phyloP scores from a whole-genome alignment of 2,113 vertebrate species.

The Cathartes aura region DNA sequence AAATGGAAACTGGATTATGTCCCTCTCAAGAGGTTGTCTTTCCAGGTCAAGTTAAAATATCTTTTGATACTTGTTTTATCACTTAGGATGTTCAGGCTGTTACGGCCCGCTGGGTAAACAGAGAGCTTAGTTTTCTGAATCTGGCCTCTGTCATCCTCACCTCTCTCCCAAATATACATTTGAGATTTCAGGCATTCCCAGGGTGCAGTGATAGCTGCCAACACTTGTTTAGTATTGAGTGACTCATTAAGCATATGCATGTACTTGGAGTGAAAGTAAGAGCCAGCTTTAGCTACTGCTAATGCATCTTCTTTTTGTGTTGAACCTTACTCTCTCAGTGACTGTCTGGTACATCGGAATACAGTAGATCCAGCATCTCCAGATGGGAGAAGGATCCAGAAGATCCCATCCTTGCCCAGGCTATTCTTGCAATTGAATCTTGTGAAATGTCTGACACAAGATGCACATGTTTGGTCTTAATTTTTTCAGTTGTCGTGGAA shows the following conservation, averaged over 20 bases:
- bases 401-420: background rate
- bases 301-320: background rate
- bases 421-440: background rate
- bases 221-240: background rate
- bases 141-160: background rate
- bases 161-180: background rate
- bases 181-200: background rate
- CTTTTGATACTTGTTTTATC: background rate
- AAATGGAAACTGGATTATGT: background rate
- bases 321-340: background rate
- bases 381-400: background rate
- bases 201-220: background rate
- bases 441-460: background rate
- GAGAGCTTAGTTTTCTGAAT: background rate
- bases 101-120: background rate
- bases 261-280: background rate
- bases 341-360: background rate
- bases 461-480: background rate
- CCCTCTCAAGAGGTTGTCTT: background rate
- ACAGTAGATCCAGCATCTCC: background rate
- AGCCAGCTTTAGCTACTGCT: background rate
- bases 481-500: background rate
- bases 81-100: background rate
- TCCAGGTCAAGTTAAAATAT: background rate
- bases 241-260: background rate